Evolutionary conservation across 2,888 invertebrate genomes (phyloP).

Genomic region (Pseudeuparius sepicola): DNA sequence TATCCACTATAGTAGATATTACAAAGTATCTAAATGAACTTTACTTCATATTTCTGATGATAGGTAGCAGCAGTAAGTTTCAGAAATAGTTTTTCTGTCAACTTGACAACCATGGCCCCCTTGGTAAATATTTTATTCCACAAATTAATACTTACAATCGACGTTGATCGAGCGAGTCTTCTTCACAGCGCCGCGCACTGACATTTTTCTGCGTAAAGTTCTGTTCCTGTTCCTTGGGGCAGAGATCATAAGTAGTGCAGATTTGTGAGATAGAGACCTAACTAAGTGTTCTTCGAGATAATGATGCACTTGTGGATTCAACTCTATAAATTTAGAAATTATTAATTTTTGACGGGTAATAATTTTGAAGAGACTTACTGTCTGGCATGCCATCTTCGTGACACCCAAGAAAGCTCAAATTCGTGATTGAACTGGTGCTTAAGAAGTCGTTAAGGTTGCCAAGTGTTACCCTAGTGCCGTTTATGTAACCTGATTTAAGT

Average conservation of each 20-base stretch:
- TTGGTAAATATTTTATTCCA: too few relatives aligned
- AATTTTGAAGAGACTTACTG: constrained; percentile 43
- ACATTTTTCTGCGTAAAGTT: constrained; percentile 57
- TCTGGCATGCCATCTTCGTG: constrained; percentile 88
- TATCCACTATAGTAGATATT: too few relatives aligned
- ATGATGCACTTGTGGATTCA: constrained; percentile 73
- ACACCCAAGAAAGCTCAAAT: constrained; percentile 89
- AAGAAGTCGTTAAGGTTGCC: constrained; percentile 93
- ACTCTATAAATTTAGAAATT: constrained; percentile 41
- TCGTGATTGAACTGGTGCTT: constrained; percentile 95
- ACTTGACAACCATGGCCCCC: too few relatives aligned
- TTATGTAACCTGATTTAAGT: constrained; percentile 95
- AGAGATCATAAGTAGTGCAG: constrained; percentile 51
- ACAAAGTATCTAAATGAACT: too few relatives aligned
- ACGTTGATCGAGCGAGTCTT: constrained; percentile 90
- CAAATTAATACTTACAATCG: constrained; percentile 56
- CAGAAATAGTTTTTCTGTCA: too few relatives aligned
- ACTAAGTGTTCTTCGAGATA: constrained; percentile 80
- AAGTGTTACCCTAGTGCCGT: constrained; percentile 93
- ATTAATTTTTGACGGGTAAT: not conserved
- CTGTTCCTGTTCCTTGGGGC: constrained; percentile 46
- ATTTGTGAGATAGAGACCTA: constrained; percentile 67
- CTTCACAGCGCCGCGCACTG: constrained; percentile 86
- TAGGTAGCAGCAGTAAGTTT: too few relatives aligned
- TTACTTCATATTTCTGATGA: too few relatives aligned